Evolutionary conservation across 2,888 invertebrate species (phyloP), one percentile per base, ranked within the genome.

Genomic region (Rhodophaea formosa): DNA sequence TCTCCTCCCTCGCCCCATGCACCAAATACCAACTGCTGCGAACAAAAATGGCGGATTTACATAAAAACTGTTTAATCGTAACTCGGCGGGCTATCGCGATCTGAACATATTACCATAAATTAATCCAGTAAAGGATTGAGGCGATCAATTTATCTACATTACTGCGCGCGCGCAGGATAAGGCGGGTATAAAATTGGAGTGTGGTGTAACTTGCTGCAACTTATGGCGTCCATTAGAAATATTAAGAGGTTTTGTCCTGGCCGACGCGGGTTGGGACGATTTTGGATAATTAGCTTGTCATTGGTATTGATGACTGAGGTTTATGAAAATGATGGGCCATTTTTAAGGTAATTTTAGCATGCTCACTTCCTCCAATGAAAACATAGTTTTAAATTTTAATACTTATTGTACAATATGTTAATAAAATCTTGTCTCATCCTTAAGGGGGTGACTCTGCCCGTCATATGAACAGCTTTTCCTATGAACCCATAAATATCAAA

Each of bases 51-150:
- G 86, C 80, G 82, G 81, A 80, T 80, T 82, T 77, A 85, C 87
- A 88, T 88, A 87, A 88, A 88, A 86, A 88, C 81, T 79, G 81
- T 86, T 86, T 84, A 87, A 85, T 86, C 86, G 87, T 86, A 86
- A 87, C 82, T 84, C 81, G 73, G 70, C 61, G 63, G 74, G 74
- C 74, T 84, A 86, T 86, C 84, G 84, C 83, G 79, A 80, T 85
- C 83, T 73, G 77, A 79, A 77, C 82, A 77, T 83, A 88, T 82
- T 84, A 84, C 79, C 86, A 80, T 86, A 85, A 84, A 86, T 84
- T 84, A 81, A 82, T 82, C 82, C 80, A 82, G 80, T 82, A 82
- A 80, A 79, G 80, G 79, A 80, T 79, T 76, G 79, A 75, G 75
- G 75, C 83, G 81, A 84, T 81, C 84, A 84, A 80, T 85, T 80